Evolutionary conservation across 2,888 invertebrate genomes (phyloP), one percentile per base, ranked within the genome.

Genomic region (Eugnorisma glareosa): DNA sequence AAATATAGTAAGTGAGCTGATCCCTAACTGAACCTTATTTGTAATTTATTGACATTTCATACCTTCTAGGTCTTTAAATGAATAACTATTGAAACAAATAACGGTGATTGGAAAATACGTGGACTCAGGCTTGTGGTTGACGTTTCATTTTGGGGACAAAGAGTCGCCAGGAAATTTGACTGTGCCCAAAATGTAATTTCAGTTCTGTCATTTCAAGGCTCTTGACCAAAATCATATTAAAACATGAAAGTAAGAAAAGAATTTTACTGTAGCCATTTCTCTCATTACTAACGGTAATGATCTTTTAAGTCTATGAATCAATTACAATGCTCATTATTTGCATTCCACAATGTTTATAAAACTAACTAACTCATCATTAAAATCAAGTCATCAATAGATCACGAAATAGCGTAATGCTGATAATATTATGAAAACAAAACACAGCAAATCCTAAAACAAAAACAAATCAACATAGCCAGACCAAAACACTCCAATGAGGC

Each of bases 111-210:
- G 59, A 72, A 76, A 81, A 74, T 74, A 77, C 61, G 68, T n/a
- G 31, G 67, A 57, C 59, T 72, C 66, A 37, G 61, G 84, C 70
- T 84, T 92, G 90, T 80, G 83, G 83, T 72, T 91, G 92, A 91
- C 93, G 82, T 92, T 90, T 91, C 86, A 92, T 92, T 93, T 89
- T 84, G 75, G 82, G 82, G 72, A 89, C 87, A 90, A 90, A 89
- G 88, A 86, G 81, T 77, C 68, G 67, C 73, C 69, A 76, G 75
- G 71, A 84, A 84, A 86, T 86, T 87, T 83, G 73, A 79, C 76
- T 73, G 76, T 84, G 84, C 74, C 80, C 78, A 83, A 87, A 89
- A 90, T 90, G 88, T 87, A 89, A 90, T 90, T 90, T 86, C 74
- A 72, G 67, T 78, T 81, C 85, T 85, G 89, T 88, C 84, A 86